These are phyloP conservation scores for Nomada goodeniana DNA, from an alignment of 2,888 invertebrate genomes.

Conservation along the genomic window DNA sequence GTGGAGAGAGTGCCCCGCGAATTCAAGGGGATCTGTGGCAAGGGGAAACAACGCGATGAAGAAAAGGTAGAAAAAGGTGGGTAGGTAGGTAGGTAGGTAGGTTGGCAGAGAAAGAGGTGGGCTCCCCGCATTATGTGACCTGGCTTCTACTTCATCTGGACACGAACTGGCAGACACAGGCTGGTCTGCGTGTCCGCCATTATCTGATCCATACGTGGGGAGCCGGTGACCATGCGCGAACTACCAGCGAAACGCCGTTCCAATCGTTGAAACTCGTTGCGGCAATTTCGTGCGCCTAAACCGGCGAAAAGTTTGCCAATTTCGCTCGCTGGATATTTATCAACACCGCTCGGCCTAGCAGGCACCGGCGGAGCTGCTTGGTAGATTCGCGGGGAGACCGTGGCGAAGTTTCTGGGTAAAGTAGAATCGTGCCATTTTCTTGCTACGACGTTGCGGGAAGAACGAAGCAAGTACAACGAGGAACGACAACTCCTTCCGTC, in stretches of 20 bases:
- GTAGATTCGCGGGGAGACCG: background rate
- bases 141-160: slow-evolving; percentile 70
- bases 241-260: slow-evolving; percentile 41
- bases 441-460: background rate
- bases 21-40: slow-evolving; percentile 21
- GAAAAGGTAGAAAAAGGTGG: slow-evolving; percentile 28
- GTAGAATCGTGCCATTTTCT: background rate
- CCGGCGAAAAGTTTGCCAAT: slow-evolving; percentile 4
- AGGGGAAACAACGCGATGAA: background rate
- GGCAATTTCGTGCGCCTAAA: background rate
- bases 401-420: background rate
- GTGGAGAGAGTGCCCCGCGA: slow-evolving; percentile 34
- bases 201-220: slow-evolving; percentile 67
- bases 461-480: background rate
- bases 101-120: slow-evolving; percentile 13
- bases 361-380: background rate
- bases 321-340: slow-evolving; percentile 23
- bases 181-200: slow-evolving; percentile 65
- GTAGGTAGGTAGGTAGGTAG: background rate
- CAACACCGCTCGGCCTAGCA: background rate
- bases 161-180: slow-evolving; percentile 65
- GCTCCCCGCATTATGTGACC: slow-evolving; percentile 57
- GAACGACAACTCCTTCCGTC: no score
- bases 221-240: slow-evolving; percentile 60
- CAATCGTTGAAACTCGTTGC: slow-evolving; percentile 36